phyloP scores from a whole-genome alignment of 2,888 invertebrate genomes.

The Caenorhabditis sulstoni region DNA sequence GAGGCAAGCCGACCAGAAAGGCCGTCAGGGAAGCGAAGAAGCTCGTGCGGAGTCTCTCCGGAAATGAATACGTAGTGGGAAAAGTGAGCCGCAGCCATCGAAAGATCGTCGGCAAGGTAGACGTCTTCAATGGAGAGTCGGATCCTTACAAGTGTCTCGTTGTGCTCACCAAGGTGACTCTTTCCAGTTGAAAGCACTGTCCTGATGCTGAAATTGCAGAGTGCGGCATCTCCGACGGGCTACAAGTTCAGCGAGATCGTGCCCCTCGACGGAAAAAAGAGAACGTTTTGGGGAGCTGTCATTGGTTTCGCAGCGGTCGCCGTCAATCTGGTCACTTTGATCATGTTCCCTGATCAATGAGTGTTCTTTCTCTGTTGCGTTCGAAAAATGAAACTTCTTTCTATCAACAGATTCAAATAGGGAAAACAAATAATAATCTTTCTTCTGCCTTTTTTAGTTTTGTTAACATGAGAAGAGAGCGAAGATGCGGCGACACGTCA shows the following conservation, averaged over 20 bases:
- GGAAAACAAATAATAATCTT: no score
- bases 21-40: not conserved
- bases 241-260: not conserved
- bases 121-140: not conserved
- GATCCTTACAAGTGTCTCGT: not conserved
- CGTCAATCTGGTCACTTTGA: not conserved
- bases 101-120: not conserved
- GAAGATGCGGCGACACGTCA: no score
- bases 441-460: no score
- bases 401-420: no score
- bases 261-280: not conserved
- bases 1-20: not conserved
- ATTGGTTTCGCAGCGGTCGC: not conserved
- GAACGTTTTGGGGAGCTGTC: not conserved
- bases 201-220: not conserved
- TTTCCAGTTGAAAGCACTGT: not conserved
- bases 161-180: not conserved
- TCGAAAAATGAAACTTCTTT: no score
- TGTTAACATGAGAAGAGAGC: no score
- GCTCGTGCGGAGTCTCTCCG: not conserved
- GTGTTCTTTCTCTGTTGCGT: no score
- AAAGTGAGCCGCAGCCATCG: not conserved
- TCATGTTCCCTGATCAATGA: no score
- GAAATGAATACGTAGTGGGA: not conserved
- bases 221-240: not conserved